phyloP scores from a whole-genome alignment of 2,113 vertebrate species.

The Pungitius pungitius region DNA sequence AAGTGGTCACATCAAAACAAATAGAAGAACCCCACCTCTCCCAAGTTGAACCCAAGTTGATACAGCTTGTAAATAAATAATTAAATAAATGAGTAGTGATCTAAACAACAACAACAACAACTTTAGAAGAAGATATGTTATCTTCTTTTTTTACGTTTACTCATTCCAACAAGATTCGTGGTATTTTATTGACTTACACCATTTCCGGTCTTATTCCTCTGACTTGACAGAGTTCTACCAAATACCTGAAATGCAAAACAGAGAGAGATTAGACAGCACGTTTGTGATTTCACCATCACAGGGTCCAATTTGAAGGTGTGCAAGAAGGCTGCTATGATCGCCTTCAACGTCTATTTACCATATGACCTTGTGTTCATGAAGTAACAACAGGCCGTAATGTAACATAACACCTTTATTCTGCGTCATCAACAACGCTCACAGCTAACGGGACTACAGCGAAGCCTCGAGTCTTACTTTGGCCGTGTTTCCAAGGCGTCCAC shows the following conservation, averaged over 20 bases:
- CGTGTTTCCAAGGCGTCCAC: constrained; percentile 65
- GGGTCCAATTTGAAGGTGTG: not conserved
- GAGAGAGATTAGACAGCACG: accelerated
- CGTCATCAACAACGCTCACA: not conserved
- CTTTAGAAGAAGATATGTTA: too few species aligned
- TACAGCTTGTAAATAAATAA: not conserved
- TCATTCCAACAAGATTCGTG: not conserved
- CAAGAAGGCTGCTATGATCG: not conserved
- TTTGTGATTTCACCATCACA: not conserved
- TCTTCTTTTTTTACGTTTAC: too few species aligned
- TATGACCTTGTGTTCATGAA: constrained; percentile 69
- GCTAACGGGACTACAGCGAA: not conserved
- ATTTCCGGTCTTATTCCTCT: constrained; percentile 56
- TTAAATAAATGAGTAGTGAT: not conserved
- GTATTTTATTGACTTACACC: constrained; percentile 61
- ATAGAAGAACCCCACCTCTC: not conserved
- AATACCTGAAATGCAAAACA: constrained; percentile 64
- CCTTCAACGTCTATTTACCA: not conserved
- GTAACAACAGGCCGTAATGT: not conserved
- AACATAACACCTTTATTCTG: not conserved
- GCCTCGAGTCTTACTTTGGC: constrained; percentile 68
- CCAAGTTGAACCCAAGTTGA: not conserved
- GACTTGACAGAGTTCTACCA: constrained; percentile 63
- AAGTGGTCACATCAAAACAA: too few species aligned
- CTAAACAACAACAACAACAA: too few species aligned